Evolutionary conservation across 2,113 vertebrate genomes (phyloP).

Genomic region (Phylloscopus trochilus): DNA sequence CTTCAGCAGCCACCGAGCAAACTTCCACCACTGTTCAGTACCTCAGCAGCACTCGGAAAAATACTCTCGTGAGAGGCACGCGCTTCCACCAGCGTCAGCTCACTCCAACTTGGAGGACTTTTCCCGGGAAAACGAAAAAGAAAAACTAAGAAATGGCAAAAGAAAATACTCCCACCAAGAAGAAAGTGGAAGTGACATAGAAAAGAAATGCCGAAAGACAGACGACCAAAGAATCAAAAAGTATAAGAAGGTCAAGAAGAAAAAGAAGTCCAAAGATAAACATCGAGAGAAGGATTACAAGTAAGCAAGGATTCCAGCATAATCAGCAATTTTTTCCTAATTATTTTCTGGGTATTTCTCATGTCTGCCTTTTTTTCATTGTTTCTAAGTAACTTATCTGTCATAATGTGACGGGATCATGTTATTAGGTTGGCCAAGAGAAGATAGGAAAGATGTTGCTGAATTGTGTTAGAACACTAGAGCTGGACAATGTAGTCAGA

Average conservation of each 20-base stretch:
- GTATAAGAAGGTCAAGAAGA: conserved; percentile 92
- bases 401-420: not conserved
- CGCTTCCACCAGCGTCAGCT: not conserved
- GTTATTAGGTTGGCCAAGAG: not conserved
- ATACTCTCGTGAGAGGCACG: not conserved
- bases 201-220: conserved; percentile 52
- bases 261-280: conserved; percentile 90
- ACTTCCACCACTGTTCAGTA: not conserved
- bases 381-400: not conserved
- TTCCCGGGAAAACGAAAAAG: not conserved
- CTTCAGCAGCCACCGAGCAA: conserved; percentile 53
- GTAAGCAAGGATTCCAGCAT: conserved; percentile 70
- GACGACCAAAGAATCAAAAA: conserved; percentile 74
- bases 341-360: conserved; percentile 26
- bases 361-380: conserved; percentile 10
- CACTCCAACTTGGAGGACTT: not conserved
- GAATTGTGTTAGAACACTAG: conserved; percentile 11
- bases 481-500: not conserved
- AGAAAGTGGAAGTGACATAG: not conserved
- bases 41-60: conserved; percentile 3
- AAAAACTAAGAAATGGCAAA: conserved; percentile 26
- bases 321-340: conserved; percentile 2
- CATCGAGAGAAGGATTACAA: conserved; percentile 77
- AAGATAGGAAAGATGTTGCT: not conserved
- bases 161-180: not conserved